phyloP scores from a whole-genome alignment of 2,888 invertebrate genomes.

The Cynaeus angustus region DNA sequence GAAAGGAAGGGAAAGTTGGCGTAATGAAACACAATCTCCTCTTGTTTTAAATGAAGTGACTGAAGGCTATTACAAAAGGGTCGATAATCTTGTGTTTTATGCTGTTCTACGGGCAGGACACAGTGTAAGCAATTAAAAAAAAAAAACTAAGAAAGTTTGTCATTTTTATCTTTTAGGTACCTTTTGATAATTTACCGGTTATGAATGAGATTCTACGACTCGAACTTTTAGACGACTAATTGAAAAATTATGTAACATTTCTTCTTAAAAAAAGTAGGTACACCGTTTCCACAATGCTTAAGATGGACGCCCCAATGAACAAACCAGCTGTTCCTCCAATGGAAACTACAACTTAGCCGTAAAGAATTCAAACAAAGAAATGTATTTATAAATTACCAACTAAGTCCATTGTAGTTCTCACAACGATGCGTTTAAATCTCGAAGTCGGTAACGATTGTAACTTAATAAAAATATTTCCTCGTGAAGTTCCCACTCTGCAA shows the following conservation, averaged over 20 bases:
- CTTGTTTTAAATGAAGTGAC: slow-evolving; percentile 77
- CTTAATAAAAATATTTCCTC: slow-evolving; percentile 70
- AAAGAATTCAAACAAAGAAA: slow-evolving; percentile 7
- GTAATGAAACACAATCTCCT: slow-evolving; percentile 69
- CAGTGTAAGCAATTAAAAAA: slow-evolving; percentile 73
- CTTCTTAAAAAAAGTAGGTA: slow-evolving; percentile 74
- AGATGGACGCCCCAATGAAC: slow-evolving; percentile 77
- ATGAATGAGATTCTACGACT: slow-evolving; percentile 56
- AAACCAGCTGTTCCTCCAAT: slow-evolving; percentile 77
- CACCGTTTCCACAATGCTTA: slow-evolving; percentile 75
- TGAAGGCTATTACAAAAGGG: slow-evolving; percentile 81
- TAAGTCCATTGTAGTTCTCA: slow-evolving; percentile 76
- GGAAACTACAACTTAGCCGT: slow-evolving; percentile 71
- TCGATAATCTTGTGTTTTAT: slow-evolving; percentile 80
- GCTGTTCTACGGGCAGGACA: slow-evolving; percentile 86
- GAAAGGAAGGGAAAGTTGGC: slow-evolving; percentile 76
- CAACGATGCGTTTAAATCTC: slow-evolving; percentile 76
- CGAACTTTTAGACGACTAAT: slow-evolving; percentile 28
- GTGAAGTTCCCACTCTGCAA: slow-evolving; percentile 54
- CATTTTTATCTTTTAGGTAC: slow-evolving; percentile 55
- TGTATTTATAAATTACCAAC: slow-evolving; percentile 72
- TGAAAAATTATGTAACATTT: slow-evolving; percentile 24
- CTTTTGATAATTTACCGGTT: slow-evolving; percentile 57
- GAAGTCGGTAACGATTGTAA: slow-evolving; percentile 75
- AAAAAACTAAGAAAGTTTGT: too few relatives aligned